A percentile compares a stretch with the other conserved stretches of the same genome.
Conservation (phyloP, 2,113 vertebrate species). For the Cyphomyrus plagiostoma region DNA sequence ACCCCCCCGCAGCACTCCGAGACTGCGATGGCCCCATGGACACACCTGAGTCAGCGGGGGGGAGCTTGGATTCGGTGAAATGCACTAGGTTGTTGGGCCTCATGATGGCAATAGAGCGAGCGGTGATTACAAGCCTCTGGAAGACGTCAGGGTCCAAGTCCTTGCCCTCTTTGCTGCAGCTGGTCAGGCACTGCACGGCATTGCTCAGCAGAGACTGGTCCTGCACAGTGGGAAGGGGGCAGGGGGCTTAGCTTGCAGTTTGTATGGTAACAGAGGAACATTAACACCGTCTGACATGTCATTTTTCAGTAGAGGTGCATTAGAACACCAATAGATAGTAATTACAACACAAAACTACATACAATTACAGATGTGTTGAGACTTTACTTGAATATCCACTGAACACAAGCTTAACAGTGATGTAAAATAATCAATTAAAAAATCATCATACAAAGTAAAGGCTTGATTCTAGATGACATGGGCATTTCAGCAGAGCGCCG, state of each 20-base stretch:
- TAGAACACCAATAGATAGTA: background rate
- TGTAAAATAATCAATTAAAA: background rate
- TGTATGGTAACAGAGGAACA: background rate
- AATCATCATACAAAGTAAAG: background rate
- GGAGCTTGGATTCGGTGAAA: conserved; percentile 83
- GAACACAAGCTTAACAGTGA: background rate
- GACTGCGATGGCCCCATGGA: background rate
- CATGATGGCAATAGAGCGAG: conserved; percentile 96
- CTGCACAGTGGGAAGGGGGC: conserved; percentile 45
- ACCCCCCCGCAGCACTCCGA: background rate
- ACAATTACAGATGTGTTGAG: background rate
- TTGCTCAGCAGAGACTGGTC: conserved; percentile 95
- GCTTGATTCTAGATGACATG: background rate
- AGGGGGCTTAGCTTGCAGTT: background rate
- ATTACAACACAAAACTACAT: background rate
- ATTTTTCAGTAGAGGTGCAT: background rate
- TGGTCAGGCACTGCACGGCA: conserved; percentile 87
- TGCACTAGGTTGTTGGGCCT: conserved; percentile 95
- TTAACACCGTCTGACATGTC: background rate
- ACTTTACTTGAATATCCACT: background rate
- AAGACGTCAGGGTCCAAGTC: conserved; percentile 95
- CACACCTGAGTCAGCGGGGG: conserved; percentile 73
- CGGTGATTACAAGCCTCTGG: conserved; percentile 92
- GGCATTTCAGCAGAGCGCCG: background rate
- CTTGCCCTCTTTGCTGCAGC: conserved; percentile 78